Evolutionary conservation across 1,140 invertebrate species (phyloP).

Genomic region (Drosophila lini): DNA sequence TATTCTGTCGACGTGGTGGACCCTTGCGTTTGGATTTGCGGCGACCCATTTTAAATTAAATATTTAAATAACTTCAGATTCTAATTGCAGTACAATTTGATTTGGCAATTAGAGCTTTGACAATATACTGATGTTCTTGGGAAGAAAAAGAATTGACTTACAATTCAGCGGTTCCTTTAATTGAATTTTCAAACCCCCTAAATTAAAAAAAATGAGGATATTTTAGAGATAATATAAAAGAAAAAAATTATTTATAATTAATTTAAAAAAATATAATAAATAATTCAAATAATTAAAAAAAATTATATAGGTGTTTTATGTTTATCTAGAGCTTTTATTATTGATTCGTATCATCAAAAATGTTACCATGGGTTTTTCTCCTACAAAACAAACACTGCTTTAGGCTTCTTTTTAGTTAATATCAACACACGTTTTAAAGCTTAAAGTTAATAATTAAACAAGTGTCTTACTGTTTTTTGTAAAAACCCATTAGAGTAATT

Average conservation of each 20-base stretch:
- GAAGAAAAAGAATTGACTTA: background rate
- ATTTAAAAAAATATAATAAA: no score
- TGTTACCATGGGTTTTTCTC: background rate
- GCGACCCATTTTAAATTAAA: conserved; percentile 90
- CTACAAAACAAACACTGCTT: background rate
- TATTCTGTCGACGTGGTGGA: conserved; percentile 96
- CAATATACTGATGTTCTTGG: background rate
- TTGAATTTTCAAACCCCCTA: background rate
- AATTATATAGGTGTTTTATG: background rate
- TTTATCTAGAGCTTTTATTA: background rate
- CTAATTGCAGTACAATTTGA: background rate
- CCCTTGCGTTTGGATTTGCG: conserved; percentile 98
- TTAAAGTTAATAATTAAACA: background rate
- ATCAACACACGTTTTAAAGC: background rate
- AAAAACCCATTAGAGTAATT: background rate
- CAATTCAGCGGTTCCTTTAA: background rate
- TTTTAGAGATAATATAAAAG: no score
- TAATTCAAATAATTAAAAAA: no score
- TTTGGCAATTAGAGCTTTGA: background rate
- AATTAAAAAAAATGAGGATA: background rate
- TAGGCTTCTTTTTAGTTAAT: background rate
- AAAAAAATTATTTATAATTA: background rate
- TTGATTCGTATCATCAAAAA: background rate
- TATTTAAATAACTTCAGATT: background rate
- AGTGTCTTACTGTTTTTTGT: background rate